Base-by-base conservation (phyloP, 2,113 vertebrate genomes). In the Dryoscopus gambensis region DNA sequence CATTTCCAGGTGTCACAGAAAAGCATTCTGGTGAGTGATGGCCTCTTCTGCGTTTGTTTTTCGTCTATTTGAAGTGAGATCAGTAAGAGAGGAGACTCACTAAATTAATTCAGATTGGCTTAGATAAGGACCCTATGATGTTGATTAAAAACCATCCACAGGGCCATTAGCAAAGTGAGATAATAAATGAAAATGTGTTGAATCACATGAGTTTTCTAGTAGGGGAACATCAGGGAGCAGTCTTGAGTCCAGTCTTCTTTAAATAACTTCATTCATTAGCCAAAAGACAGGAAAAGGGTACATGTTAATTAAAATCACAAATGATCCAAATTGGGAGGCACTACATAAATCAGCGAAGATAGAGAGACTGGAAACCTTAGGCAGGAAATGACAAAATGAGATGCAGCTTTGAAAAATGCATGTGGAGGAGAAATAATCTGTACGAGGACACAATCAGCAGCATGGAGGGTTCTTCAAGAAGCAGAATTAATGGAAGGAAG, bases 221-320 rank as follows among this genome's bases (percentile, higher is more conserved):
- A 28, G 47, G 24, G 49, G 40, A 96, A 91, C 74, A 85, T 95
- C 84, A 95, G 57, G 46, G 74, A 94, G 57, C 77, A 89, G 74
- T 93, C 81, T 52, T 71, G 65, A 87, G 93, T 93, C 95, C 93
- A 62, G 91, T 64, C 49, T 39, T 93, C 90, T 95, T 95, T 87
- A 95, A 89, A 92, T 65, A 94, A 87, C 93, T 96, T 95, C 60
- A 87, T 96, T 97, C 87, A 95, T 97, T 95, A 96, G 74, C 89
- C 62, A 65, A 57, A 89, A 95, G 93, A 95, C 52, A 81, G 64
- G 68, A 89, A 90, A 83, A 89, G 81, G 65, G 70, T 91, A 69
- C 46, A 65, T 69, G 84, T 94, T 96, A 95, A 95, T 97, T 97
- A 95, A 95, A 95, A 95, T 92, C 87, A 89, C 73, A 95, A 92